These are phyloP conservation scores for Metallyticus violacea DNA, from an alignment of 2,888 invertebrate genomes.

Conservation along the genomic window DNA sequence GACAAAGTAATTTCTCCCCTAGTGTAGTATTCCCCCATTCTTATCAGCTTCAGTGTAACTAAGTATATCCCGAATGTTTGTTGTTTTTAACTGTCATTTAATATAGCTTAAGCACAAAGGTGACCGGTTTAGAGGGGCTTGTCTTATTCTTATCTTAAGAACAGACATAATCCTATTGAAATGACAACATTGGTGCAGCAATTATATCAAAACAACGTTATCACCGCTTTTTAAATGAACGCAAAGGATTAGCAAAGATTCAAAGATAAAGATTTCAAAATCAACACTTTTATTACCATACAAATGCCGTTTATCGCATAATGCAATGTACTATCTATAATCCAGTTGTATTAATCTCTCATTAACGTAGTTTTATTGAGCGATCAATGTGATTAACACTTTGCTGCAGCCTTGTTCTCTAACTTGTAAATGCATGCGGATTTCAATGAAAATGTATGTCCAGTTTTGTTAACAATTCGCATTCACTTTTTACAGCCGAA, in stretches of 20 bases:
- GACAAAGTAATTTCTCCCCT: no score
- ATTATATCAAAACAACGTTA: background rate
- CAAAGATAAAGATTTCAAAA: background rate
- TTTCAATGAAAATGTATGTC: no score
- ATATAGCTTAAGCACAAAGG: background rate
- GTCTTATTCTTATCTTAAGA: background rate
- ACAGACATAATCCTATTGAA: background rate
- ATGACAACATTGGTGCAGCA: background rate
- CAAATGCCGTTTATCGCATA: background rate
- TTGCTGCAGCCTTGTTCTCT: background rate
- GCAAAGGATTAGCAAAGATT: background rate
- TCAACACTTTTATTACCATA: background rate
- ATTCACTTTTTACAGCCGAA: no score
- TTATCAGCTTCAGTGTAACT: no score
- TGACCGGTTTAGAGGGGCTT: background rate
- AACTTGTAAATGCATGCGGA: no score
- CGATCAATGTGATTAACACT: background rate
- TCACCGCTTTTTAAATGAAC: background rate
- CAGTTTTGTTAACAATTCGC: no score
- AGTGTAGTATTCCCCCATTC: no score
- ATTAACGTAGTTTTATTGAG: background rate
- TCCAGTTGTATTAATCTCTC: background rate
- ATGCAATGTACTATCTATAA: background rate
- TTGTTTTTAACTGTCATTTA: background rate
- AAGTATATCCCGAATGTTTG: no score